Conservation (phyloP, 2,797 vertebrate genomes). For the Leontopithecus rosalia region DNA sequence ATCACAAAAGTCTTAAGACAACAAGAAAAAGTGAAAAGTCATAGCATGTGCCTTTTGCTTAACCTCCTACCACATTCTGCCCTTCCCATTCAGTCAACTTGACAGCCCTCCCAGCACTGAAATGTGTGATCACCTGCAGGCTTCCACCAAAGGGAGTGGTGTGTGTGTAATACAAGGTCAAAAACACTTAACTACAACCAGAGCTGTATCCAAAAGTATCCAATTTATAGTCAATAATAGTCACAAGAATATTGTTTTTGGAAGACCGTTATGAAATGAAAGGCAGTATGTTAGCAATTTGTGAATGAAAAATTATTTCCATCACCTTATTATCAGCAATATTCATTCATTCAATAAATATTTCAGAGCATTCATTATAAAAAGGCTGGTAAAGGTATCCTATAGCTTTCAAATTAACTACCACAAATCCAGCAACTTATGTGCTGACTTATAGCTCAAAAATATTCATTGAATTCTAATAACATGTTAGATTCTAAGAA, state of each 20-base stretch:
- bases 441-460: not conserved
- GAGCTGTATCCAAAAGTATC: not conserved
- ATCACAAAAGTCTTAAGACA: constrained; percentile 61
- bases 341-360: not conserved
- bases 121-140: not conserved
- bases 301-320: not conserved
- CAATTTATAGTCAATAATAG: not conserved
- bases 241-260: not conserved
- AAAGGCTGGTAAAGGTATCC: not conserved
- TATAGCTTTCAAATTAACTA: not conserved
- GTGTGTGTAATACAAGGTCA: not conserved
- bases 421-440: not conserved
- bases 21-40: not conserved
- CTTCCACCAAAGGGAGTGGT: not conserved
- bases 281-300: not conserved
- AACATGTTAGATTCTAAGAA: not conserved
- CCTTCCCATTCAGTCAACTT: not conserved
- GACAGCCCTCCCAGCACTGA: not conserved
- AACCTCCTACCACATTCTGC: not conserved
- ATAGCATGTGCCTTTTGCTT: not conserved
- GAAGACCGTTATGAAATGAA: not conserved
- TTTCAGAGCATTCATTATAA: not conserved
- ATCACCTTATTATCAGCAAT: not conserved
- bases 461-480: not conserved
- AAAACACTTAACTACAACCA: not conserved